Evolutionary conservation across 2,113 vertebrate genomes (phyloP), one percentile per base, ranked within the genome.

Genomic region (Otis tarda): DNA sequence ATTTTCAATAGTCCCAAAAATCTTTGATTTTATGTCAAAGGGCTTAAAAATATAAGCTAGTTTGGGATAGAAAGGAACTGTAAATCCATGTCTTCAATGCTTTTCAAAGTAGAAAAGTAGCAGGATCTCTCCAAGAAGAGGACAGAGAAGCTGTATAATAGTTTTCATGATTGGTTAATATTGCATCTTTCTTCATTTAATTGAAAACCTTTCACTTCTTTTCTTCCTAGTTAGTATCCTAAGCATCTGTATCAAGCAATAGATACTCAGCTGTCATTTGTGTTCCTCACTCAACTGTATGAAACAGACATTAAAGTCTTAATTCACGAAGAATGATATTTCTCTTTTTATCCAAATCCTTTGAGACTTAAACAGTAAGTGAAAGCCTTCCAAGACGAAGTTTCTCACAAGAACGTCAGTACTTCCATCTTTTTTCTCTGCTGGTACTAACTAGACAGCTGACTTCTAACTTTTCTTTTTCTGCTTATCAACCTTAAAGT

Each of bases 1-100:
- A 70, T 89, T 95, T 97, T 95, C 88, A 95, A 7, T 75, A 92
- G 35, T 86, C 80, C 55, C 69, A 30, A 20, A 95, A 91, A 59
- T 20, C 83, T 94, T 89, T 85, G 70, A 89, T 94, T 87, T 93
- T 3, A n/a, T 70, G 53, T 94, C 89, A 96, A 97, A 80, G 49
- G 37, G 22, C 71, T 97, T 89, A 80, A 95, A 93, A 74, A 94
- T 22, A 6, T 41, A 89, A 76, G 30, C 39, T 63, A 55, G 22
- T 28, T 92, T 84, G 30, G 50, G 41, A 80, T 27, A 78, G 57
- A n/a, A 83, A 93, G 37, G 63, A 86, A 52, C 41, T 60, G 30
- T 80, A 83, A 93, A 87, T 84, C 65, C 20, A 18, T 23, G 7
- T 69, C 57, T 84, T 87, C 70, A 69, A 14, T 79, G 39, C 12